Base-by-base conservation (phyloP, 1,140 invertebrate genomes). In the Fopius arisanus region DNA sequence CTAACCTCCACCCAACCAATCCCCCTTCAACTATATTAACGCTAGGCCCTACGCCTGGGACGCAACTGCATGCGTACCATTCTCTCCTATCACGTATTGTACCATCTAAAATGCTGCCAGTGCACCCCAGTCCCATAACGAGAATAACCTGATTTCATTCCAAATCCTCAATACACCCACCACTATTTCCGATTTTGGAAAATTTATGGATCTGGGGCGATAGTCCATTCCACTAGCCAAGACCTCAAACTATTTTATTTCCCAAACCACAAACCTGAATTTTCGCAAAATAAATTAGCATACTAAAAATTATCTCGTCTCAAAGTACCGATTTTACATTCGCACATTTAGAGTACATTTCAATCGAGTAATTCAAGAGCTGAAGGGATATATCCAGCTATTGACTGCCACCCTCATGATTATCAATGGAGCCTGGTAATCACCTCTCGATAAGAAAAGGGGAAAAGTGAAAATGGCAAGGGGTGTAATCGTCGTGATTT, bases 1-100 rank as follows among this genome's bases (percentile, higher is more conserved):
- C 65, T 33, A 16, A 48, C 5, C 74, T 69, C 16, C 29, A 62
- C 40, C 43, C 76, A 75, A 43, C 54, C 43, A 72, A 68, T 23
- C 54, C 12, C 54, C 54, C 23, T 37, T 62, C 74, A 73, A 70
- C 72, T 78, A 78, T 81, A 82, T 81, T 82, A 82, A 80, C 81
- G 75, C 77, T 72, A 72, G 74, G 23, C 23, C 19, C 54, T 59
- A 59, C 54, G 54, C 54, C 19, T 59, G 23, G 19, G 54, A 59
- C 54, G 43, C 54, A 59, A 59, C 54, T 59, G 54, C 54, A 59
- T 59, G 54, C 54, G 54, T 59, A 59, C 54, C 54, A 59, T 59
- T 59, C 54, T 14, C 54, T 19, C 54, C 6, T 59, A 59, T 59
- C 54, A 59, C 23, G 54, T 3, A 26, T 59, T 59, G 54, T 59